These are phyloP conservation scores for Chaetops frenatus DNA, from an alignment of 2,113 vertebrate genomes.

Conservation along the genomic window DNA sequence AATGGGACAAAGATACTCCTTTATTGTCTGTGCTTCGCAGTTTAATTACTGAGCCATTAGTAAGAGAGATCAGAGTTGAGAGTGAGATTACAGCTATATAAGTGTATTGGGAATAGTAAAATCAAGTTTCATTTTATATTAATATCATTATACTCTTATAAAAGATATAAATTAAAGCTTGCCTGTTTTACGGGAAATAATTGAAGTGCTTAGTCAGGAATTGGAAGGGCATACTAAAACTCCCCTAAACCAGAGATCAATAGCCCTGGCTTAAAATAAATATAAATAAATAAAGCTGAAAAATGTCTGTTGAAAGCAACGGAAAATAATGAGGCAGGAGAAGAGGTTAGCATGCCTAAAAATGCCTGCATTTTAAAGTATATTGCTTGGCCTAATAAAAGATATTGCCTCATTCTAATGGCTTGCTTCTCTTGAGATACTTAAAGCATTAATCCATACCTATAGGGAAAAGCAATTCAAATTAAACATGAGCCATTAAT, in stretches of 20 bases:
- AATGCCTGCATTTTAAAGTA: neutral
- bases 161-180: constrained; percentile 1
- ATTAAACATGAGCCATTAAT: constrained; percentile 49
- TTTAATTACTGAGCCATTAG: constrained; percentile 34
- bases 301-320: neutral
- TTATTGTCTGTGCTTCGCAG: neutral
- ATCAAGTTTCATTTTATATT: constrained; percentile 24
- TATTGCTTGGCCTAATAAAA: constrained; percentile 26
- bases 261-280: neutral
- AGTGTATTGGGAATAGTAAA: constrained; percentile 10
- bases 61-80: neutral
- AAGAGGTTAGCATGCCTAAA: neutral
- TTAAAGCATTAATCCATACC: constrained; percentile 32
- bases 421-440: constrained; percentile 17
- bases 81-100: neutral
- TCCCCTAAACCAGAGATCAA: neutral
- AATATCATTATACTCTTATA: neutral
- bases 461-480: constrained; percentile 41
- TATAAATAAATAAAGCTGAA: neutral
- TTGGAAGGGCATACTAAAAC: neutral
- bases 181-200: neutral
- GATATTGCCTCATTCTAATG: neutral
- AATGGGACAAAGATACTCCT: neutral
- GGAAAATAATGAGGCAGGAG: neutral
- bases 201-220: constrained; percentile 9